Base-by-base conservation (phyloP, 2,888 invertebrate species). In the Tethea ocularis region DNA sequence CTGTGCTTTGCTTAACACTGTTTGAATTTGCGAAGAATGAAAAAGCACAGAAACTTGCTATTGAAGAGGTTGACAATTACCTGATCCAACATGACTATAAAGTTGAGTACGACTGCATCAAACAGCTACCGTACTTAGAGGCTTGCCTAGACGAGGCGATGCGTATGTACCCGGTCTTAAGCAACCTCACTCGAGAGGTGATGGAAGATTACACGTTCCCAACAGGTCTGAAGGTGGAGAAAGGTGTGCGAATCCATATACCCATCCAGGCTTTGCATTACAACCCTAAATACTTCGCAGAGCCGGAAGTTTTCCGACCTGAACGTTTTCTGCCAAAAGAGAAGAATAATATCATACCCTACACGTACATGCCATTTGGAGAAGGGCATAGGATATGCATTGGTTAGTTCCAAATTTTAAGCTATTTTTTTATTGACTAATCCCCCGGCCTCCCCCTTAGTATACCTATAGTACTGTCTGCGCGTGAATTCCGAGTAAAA, bases 351-450 rank as follows among this genome's bases (percentile, higher is more conserved):
- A 70, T 81, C 4, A 71, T 65, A 33, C 77, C 77, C 0, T 82
- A 67, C 57, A 74, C 78, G 0, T 82, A 74, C 57, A 61, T 79
- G 33, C 81, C 83, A 2, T 84, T 83, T 58, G 82, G 83, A 7
- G 81, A 71, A 51, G 80, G 80, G 6, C 76, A 75, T 0, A 73
- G 82, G 52, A 64, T 71, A 56, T 84, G 84, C 38, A 68, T 84
- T 13, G 84, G 84, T 80, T 68, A 68, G 68, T 69, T 86, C 90
- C 6, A 4, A 17, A 20, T 13, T 13, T 51, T 7, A n/a, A 17
- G 55, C 23, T n/a, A n/a, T n/a, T n/a, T 51, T 17, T 52, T 33
- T 24, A 24, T 24, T 24, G 24, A 24, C 24, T 24, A 24, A 4
- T 24, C n/a, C n/a, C n/a, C n/a, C n/a, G n/a, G n/a, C n/a, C n/a